Percentiles rank a stretch among this genome's conserved stretches.
Evolutionary conservation across 1,140 invertebrate species (phyloP).

Genomic region (Cydia splendana): DNA sequence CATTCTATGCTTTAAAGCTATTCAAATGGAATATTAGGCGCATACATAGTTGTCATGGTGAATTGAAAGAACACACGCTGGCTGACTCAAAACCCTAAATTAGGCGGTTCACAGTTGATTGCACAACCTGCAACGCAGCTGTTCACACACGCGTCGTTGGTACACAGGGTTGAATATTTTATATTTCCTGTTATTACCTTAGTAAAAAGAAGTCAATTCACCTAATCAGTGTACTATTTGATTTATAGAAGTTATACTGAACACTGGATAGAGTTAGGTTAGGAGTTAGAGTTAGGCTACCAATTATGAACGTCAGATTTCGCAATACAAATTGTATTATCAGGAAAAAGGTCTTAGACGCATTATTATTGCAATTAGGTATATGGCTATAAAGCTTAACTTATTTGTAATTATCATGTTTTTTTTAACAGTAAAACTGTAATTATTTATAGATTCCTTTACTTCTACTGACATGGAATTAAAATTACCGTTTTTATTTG

Average conservation of each 20-base stretch:
- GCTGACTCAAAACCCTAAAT: slow-evolving; percentile 7
- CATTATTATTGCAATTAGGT: too few relatives aligned
- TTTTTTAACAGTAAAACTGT: too few relatives aligned
- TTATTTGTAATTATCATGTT: too few relatives aligned
- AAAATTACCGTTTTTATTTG: neutral
- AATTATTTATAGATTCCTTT: too few relatives aligned
- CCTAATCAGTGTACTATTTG: neutral
- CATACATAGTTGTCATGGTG: slow-evolving; percentile 8
- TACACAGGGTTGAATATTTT: slow-evolving; percentile 21
- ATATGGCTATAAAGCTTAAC: too few relatives aligned
- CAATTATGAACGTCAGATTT: too few relatives aligned
- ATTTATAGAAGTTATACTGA: neutral
- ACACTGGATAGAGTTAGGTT: too few relatives aligned
- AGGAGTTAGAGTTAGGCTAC: too few relatives aligned
- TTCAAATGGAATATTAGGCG: neutral
- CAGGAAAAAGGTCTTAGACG: too few relatives aligned
- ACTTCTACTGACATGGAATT: too few relatives aligned
- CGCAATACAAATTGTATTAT: too few relatives aligned
- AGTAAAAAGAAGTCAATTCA: neutral
- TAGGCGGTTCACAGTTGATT: slow-evolving; percentile 23
- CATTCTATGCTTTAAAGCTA: neutral
- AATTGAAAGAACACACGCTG: slow-evolving; percentile 5
- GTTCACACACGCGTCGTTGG: slow-evolving; percentile 11
- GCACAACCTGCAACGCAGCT: slow-evolving; percentile 19
- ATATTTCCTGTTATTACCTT: slow-evolving; percentile 19